These are phyloP conservation scores for Pterostichus madidus DNA, from an alignment of 2,888 invertebrate species.

Conservation along the genomic window DNA sequence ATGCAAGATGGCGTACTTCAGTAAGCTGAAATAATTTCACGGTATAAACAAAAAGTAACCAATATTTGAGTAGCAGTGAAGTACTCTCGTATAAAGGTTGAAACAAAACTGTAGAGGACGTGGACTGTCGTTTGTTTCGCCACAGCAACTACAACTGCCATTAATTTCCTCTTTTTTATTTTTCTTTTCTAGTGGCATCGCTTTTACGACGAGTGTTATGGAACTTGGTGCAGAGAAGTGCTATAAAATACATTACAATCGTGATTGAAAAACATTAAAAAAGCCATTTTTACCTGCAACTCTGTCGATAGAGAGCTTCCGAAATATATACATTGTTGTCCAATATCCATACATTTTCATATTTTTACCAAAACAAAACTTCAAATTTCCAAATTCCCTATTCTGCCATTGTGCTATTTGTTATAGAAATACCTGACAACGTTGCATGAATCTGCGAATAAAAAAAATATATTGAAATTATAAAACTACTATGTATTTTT, in stretches of 20 bases:
- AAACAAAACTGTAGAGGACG: constrained; percentile 5
- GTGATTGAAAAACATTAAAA: constrained; percentile 61
- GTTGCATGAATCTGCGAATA: too few relatives aligned
- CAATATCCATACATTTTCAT: not conserved
- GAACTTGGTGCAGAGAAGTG: constrained; percentile 36
- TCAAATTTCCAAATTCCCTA: not conserved
- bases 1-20: not conserved
- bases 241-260: constrained; percentile 54
- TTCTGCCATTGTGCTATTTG: too few relatives aligned
- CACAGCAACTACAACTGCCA: constrained; percentile 40
- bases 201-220: constrained; percentile 45
- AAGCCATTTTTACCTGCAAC: constrained; percentile 53
- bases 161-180: constrained; percentile 45
- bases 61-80: constrained; percentile 19
- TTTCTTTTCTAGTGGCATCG: constrained; percentile 30
- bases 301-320: constrained; percentile 8
- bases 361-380: not conserved
- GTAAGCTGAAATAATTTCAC: not conserved
- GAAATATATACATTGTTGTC: not conserved
- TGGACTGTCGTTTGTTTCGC: constrained; percentile 47
- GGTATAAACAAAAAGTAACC: not conserved
- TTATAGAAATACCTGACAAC: too few relatives aligned
- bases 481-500: too few relatives aligned
- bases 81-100: constrained; percentile 17
- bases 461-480: too few relatives aligned